Conservation (phyloP, 2,888 invertebrate genomes). For the Allolobophora icterica region DNA sequence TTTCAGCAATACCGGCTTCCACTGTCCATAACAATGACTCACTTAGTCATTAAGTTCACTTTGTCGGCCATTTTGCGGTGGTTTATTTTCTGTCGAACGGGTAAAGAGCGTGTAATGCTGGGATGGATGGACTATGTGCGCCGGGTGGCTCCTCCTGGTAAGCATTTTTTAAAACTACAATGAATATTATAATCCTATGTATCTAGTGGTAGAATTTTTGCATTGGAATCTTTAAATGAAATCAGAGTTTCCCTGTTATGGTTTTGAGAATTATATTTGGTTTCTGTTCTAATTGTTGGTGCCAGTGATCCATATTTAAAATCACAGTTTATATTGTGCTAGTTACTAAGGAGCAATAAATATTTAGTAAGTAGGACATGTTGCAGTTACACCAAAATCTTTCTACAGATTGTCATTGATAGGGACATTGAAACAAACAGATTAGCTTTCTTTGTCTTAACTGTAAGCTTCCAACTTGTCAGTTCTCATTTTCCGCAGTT, state of each 20-base stretch:
- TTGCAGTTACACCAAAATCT: neutral
- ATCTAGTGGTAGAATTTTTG: neutral
- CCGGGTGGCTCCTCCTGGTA: constrained; percentile 73
- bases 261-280: neutral
- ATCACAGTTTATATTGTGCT: neutral
- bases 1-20: constrained; percentile 86
- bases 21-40: constrained; percentile 85
- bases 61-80: constrained; percentile 77
- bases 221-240: neutral
- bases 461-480: neutral
- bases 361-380: neutral
- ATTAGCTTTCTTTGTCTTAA: neutral
- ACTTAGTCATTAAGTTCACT: constrained; percentile 85
- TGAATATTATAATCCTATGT: neutral
- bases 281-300: neutral
- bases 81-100: constrained; percentile 57
- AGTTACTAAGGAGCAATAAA: neutral
- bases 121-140: constrained; percentile 80
- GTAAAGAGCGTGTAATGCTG: constrained; percentile 71
- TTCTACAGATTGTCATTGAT: neutral
- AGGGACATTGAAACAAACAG: too few relatives aligned
- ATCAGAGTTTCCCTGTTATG: neutral
- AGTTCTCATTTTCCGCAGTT: neutral
- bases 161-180: neutral
- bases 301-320: neutral